Evolutionary conservation across 2,888 invertebrate species (phyloP).

Genomic region (Fragum fragum): DNA sequence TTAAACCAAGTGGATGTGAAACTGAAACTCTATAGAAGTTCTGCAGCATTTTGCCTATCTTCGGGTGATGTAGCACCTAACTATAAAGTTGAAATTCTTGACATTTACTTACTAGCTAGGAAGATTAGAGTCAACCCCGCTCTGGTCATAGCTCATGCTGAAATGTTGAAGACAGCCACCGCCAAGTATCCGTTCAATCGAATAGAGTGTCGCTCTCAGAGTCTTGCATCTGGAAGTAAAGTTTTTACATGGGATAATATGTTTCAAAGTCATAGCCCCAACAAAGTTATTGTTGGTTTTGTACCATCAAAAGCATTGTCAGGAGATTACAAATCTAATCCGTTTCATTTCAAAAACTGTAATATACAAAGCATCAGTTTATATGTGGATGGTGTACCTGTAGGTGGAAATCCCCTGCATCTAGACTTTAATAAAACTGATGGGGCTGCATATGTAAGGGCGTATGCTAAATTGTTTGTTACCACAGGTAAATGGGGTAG

Average conservation of each 20-base stretch:
- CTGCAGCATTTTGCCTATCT: slow-evolving; percentile 54
- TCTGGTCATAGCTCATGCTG: slow-evolving; percentile 49
- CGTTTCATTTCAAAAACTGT: slow-evolving; percentile 54
- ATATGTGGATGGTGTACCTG: slow-evolving; percentile 50
- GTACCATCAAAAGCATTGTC: slow-evolving; percentile 49
- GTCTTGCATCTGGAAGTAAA: slow-evolving; percentile 50
- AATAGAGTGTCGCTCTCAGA: slow-evolving; percentile 45
- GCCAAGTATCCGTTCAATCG: slow-evolving; percentile 55
- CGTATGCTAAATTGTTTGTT: slow-evolving; percentile 44
- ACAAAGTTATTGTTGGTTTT: slow-evolving; percentile 43
- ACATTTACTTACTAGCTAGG: too few species aligned
- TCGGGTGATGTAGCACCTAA: slow-evolving; percentile 51
- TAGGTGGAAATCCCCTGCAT: slow-evolving; percentile 54
- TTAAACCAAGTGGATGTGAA: too few species aligned
- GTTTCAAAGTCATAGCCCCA: slow-evolving; percentile 50
- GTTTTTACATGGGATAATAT: slow-evolving; percentile 55
- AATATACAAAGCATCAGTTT: slow-evolving; percentile 44
- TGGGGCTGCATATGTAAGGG: slow-evolving; percentile 33
- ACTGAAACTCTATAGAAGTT: slow-evolving; percentile 60
- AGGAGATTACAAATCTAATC: slow-evolving; percentile 53
- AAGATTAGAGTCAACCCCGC: slow-evolving; percentile 56
- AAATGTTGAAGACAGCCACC: slow-evolving; percentile 52
- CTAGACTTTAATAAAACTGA: slow-evolving; percentile 39
- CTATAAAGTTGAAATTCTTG: slow-evolving; percentile 48
- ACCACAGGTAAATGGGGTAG: slow-evolving; percentile 41